Conservation (phyloP, 2,797 vertebrate species). For the Octomys mimax region DNA sequence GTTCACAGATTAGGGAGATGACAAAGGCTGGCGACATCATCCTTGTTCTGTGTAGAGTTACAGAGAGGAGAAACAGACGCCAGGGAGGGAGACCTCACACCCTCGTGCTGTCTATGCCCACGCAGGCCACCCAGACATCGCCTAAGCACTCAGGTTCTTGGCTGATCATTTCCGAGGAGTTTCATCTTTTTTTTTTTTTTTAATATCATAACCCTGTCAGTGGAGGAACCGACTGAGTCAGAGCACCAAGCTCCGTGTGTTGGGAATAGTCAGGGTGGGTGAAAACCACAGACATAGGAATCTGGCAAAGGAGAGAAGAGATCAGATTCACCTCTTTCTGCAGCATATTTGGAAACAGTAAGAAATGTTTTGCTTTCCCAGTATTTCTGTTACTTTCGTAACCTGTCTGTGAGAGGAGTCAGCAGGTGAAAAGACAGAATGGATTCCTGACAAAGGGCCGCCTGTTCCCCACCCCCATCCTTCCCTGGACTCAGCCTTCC, state of each 20-base stretch:
- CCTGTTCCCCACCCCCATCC: neutral
- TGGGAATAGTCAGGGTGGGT: neutral
- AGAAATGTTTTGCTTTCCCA: neutral
- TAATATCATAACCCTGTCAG: neutral
- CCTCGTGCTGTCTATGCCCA: neutral
- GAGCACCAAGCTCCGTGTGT: neutral
- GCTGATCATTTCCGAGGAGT: neutral
- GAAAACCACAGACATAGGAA: neutral
- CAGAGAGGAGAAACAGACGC: neutral
- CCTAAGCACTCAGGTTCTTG: neutral
- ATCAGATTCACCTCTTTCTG: neutral
- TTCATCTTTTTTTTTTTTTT: neutral
- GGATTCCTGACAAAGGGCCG: neutral
- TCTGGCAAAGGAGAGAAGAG: neutral
- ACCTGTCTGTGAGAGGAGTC: neutral
- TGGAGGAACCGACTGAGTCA: neutral
- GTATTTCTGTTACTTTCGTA: neutral
- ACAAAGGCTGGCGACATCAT: neutral
- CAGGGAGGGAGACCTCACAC: neutral
- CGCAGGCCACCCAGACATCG: neutral
- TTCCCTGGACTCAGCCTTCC: neutral
- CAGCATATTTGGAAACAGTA: neutral
- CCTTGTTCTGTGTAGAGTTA: fast-evolving
- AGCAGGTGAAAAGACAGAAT: neutral
- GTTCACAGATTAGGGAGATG: neutral